These are phyloP conservation scores for Phataginus tricuspis DNA, from an alignment of 2,797 vertebrate genomes.

Conservation along the genomic window DNA sequence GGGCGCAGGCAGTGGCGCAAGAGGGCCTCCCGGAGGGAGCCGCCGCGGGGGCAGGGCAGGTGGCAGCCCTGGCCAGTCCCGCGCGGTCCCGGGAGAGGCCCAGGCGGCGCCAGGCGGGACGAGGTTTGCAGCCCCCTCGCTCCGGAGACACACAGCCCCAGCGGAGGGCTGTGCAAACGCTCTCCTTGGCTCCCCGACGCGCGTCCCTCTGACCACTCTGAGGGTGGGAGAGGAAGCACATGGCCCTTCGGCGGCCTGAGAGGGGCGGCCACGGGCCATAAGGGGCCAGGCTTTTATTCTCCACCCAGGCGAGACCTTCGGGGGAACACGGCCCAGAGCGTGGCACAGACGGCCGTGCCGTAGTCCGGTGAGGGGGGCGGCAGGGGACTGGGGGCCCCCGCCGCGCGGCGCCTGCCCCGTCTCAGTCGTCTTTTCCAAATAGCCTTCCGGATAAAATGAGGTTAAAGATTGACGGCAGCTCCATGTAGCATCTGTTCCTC, in stretches of 20 bases:
- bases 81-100: background rate
- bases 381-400: background rate
- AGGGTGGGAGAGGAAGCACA: background rate
- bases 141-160: background rate
- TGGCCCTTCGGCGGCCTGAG: accelerated
- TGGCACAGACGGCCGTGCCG: accelerated
- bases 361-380: too few relatives aligned
- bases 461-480: background rate
- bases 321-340: background rate
- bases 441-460: too few relatives aligned
- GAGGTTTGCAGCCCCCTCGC: background rate
- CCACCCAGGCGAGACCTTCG: background rate
- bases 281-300: background rate
- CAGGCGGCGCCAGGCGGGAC: background rate
- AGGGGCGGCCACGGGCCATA: accelerated
- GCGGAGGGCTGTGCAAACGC: background rate
- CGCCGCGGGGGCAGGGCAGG: background rate
- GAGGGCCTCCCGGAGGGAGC: too few relatives aligned
- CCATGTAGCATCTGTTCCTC: background rate
- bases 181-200: background rate
- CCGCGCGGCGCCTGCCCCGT: too few relatives aligned
- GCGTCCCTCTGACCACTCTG: too few relatives aligned
- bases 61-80: accelerated
- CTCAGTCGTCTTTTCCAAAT: background rate
- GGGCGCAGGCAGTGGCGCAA: too few relatives aligned